These are phyloP conservation scores for Microplitis deprimator DNA, from an alignment of 2,888 invertebrate species.

Conservation along the genomic window DNA sequence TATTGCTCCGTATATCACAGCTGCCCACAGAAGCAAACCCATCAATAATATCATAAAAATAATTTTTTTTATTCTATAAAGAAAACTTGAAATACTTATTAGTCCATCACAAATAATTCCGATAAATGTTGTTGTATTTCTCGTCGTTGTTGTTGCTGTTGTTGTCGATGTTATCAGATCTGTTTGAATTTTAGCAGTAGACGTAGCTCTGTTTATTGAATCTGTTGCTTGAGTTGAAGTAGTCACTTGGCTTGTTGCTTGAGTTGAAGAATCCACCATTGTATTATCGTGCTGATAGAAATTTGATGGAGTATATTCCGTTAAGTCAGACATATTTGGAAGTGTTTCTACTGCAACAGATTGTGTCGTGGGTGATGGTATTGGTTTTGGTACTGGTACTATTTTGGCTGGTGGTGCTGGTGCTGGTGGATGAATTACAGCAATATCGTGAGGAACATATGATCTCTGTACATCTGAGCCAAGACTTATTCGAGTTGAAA, in stretches of 20 bases:
- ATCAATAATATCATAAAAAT: slow-evolving; percentile 48
- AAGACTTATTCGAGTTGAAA: not conserved
- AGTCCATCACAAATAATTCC: slow-evolving; percentile 10
- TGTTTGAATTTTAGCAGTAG: not conserved
- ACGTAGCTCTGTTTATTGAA: not conserved
- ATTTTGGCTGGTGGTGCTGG: not conserved
- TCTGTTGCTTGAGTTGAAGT: not conserved
- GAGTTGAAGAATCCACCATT: not conserved
- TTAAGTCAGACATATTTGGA: not conserved
- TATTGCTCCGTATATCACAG: slow-evolving; percentile 54
- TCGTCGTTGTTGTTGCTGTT: not conserved
- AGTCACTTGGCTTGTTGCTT: not conserved
- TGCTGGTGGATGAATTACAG: not conserved
- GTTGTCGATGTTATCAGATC: not conserved
- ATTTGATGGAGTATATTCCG: not conserved
- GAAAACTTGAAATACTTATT: slow-evolving; percentile 31
- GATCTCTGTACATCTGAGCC: not conserved
- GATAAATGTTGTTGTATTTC: not conserved
- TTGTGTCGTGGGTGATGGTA: not conserved
- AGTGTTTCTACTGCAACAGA: not conserved
- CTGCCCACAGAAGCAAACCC: slow-evolving; percentile 53
- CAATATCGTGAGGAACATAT: not conserved
- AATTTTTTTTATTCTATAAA: slow-evolving; percentile 36
- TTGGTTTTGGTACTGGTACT: not conserved
- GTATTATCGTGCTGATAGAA: not conserved